Percentiles rank a stretch among this genome's conserved stretches.
These are phyloP conservation scores for Chloroceryle inda DNA, from an alignment of 2,797 vertebrate species.

Conservation along the genomic window DNA sequence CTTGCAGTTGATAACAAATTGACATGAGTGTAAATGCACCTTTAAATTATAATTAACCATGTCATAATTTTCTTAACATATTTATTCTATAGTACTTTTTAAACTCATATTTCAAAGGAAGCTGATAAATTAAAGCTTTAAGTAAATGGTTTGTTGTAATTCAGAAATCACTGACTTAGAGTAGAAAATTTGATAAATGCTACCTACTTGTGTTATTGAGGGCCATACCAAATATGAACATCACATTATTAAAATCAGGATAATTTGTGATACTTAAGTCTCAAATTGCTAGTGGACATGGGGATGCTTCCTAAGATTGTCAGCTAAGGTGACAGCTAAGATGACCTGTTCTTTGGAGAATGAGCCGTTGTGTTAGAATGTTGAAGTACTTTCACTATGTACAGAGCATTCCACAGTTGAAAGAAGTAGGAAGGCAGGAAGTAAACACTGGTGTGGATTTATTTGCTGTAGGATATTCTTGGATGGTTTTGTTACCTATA, in stretches of 20 bases:
- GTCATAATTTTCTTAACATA: neutral
- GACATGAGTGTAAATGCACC: neutral
- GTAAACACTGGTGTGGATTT: neutral
- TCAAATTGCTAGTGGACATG: neutral
- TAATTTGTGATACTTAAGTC: neutral
- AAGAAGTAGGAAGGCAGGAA: neutral
- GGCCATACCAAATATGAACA: neutral
- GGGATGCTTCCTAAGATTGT: neutral
- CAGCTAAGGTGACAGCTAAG: neutral
- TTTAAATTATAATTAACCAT: neutral
- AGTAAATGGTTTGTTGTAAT: neutral
- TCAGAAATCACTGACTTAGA: neutral
- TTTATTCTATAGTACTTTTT: neutral
- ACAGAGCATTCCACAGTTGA: neutral
- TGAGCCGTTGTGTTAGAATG: neutral
- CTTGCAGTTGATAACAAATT: neutral
- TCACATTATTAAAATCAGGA: neutral
- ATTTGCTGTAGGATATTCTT: neutral
- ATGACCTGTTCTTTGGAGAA: neutral
- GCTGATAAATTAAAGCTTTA: neutral
- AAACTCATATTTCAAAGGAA: neutral
- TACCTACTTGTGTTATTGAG: neutral
- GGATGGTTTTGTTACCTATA: neutral
- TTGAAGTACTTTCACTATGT: neutral
- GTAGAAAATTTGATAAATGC: neutral